These are phyloP conservation scores for Astyanax mexicanus DNA, from an alignment of 2,797 vertebrate species.

Conservation along the genomic window DNA sequence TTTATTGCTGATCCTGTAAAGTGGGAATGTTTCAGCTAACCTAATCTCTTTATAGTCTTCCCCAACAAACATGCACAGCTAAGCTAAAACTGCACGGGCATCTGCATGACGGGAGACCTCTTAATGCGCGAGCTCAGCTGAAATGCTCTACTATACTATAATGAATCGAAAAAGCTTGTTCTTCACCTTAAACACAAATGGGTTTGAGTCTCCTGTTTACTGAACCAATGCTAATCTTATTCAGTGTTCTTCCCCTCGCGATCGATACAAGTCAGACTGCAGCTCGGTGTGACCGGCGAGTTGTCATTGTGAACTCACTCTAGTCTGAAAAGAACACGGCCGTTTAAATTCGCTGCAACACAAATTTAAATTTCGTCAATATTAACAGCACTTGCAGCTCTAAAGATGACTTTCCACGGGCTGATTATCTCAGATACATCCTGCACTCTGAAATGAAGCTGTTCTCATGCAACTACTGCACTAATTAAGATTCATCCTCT, in stretches of 20 bases:
- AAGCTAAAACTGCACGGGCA: slow-evolving; percentile 14
- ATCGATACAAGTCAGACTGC: slow-evolving; percentile 64
- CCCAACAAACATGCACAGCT: slow-evolving; percentile 23
- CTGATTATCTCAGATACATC: slow-evolving; percentile 17
- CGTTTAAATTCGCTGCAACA: slow-evolving; percentile 24
- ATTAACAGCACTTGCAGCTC: slow-evolving; percentile 26
- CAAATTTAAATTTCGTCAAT: slow-evolving; percentile 33
- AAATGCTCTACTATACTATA: slow-evolving; percentile 72
- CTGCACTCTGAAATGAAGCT: slow-evolving; percentile 28
- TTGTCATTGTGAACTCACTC: slow-evolving; percentile 52
- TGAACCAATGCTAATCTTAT: slow-evolving; percentile 56
- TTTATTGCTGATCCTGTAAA: slow-evolving; percentile 41
- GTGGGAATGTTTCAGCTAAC: slow-evolving; percentile 1
- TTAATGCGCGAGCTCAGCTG: slow-evolving; percentile 69
- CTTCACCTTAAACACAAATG: slow-evolving; percentile 64
- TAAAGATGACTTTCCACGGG: slow-evolving; percentile 36
- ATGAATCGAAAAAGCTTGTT: slow-evolving; percentile 73
- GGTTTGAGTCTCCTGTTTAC: slow-evolving; percentile 50
- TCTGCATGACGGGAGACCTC: neutral
- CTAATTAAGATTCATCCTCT: slow-evolving; percentile 23
- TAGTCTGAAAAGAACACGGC: slow-evolving; percentile 20
- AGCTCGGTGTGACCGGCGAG: slow-evolving; percentile 59
- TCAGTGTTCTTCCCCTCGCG: slow-evolving; percentile 49
- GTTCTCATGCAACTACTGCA: slow-evolving; percentile 33
- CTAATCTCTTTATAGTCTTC: slow-evolving; percentile 17